Base-by-base conservation (phyloP, 2,888 invertebrate genomes). In the Rotaria macrura region DNA sequence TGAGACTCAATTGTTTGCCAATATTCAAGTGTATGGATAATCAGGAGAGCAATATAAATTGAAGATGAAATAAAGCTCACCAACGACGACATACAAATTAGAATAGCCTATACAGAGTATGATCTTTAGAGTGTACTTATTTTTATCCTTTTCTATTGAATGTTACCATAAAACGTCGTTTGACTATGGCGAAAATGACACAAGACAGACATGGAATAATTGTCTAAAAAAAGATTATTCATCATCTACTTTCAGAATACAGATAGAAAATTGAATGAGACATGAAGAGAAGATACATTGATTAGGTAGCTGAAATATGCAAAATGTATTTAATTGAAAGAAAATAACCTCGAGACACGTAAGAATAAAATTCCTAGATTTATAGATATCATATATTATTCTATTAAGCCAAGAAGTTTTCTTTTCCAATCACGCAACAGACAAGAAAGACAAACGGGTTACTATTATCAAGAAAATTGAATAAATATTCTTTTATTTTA, bases 1-100 rank as follows among this genome's bases (percentile, higher is more conserved):
- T 14, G 34, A 17, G 65, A 65, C 6, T 34, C 34, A 38, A 65
- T 65, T 34, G 79, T 43, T 79, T 79, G 79, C 79, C 79, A 79
- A 79, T 43, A 79, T 79, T 79, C 79, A 79, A 79, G 40, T 43
- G 79, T 79, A 79, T 79, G 79, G 10, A 79, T 43, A 79, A 79
- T 43, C 43, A 79, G 79, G 20, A 79, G n/a, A 79, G 43, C 43
- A 14, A 79, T 79, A 43, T 79, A 79, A 43, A 79, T n/a, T 79
- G 79, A 79, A 25, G 79, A 79, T 43, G 79, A 79, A 79, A 79
- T 79, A 43, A 79, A 79, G 43, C 43, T 79, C 6, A 79, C 43
- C 10, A 79, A 43, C 9, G 79, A 79, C 25, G 43, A 40, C 79
- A 79, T 43, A 79, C 79, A 79, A 79, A 79, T 79, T 2, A 79